Percentiles rank a stretch among this genome's conserved stretches.
These are phyloP conservation scores for Chrysopilus asiliformis DNA, from an alignment of 2,888 invertebrate genomes.

Conservation along the genomic window DNA sequence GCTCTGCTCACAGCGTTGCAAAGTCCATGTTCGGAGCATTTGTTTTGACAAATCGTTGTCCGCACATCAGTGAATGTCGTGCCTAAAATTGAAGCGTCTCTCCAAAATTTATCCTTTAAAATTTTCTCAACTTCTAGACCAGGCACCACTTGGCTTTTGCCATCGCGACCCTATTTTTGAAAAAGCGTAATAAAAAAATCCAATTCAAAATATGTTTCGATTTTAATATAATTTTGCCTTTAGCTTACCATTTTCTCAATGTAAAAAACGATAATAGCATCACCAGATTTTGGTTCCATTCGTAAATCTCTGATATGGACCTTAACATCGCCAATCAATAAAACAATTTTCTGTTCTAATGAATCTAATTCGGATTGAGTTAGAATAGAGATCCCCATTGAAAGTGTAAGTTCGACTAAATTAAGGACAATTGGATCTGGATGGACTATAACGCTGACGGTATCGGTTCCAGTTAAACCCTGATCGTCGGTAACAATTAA, in stretches of 20 bases:
- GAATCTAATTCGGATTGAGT: constrained; percentile 50
- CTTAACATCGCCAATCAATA: constrained; percentile 60
- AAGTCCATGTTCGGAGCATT: constrained; percentile 83
- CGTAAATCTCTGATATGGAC: constrained; percentile 44
- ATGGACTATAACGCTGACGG: constrained; percentile 72
- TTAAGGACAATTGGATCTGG: constrained; percentile 59
- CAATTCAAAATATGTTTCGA: neutral
- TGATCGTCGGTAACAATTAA: constrained; percentile 84
- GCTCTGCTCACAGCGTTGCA: constrained; percentile 73
- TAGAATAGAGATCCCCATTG: constrained; percentile 54
- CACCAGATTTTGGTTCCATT: constrained; percentile 46
- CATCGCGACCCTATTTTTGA: constrained; percentile 19
- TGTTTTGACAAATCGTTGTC: constrained; percentile 78
- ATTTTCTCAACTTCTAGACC: constrained; percentile 53
- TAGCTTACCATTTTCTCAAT: constrained; percentile 43
- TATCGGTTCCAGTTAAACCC: constrained; percentile 68
- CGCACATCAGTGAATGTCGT: constrained; percentile 64
- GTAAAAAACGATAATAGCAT: constrained; percentile 55
- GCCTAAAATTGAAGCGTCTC: constrained; percentile 54
- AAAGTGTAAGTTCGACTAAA: constrained; percentile 69
- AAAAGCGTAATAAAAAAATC: neutral
- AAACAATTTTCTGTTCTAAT: constrained; percentile 63
- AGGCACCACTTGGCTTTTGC: constrained; percentile 32
- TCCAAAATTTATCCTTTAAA: constrained; percentile 52
- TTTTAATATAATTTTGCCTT: neutral